Evolutionary conservation across 2,888 invertebrate species (phyloP), one percentile per base, ranked within the genome.

Genomic region (Rosalia funebris): DNA sequence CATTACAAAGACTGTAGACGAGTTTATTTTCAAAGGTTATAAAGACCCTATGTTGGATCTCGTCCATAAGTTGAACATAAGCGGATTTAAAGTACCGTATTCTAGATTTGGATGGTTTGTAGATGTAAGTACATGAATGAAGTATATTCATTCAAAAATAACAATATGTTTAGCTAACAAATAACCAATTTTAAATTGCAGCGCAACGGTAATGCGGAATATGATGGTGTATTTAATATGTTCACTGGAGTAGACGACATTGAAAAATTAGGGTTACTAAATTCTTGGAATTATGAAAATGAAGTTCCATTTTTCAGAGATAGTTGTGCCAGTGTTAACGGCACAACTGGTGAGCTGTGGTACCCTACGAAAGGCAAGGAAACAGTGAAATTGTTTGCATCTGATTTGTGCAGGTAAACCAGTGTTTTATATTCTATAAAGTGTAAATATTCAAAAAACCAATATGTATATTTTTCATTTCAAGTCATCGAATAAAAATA

Each of bases 91-190:
- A 0, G 85, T 93, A 68, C 92, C 92, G 0, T 91, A 85, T 71
- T 88, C 87, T 25, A 90, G 87, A 73, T 95, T 96, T 79, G 96
- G 91, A 7, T 94, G 95, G 92, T 92, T 96, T 77, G 90, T 89
- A 75, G 82, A 81, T 53, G 92, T 92, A 79, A 86, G 88, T 84
- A 65, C 52, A 25, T 25, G 3, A 25, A 9, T 11, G 15, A 20
- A n/a, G 10, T 46, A 25, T n/a, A n/a, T n/a, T n/a, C n/a, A n/a
- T n/a, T n/a, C 17, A n/a, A 9, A 56, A 4, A 14, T 56, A 14
- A 54, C 25, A 25, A 25, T 25, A 25, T 25, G 25, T 25, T 7
- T n/a, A n/a, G n/a, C n/a, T n/a, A n/a, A 5, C 25, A 25, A 25
- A 3, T 25, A 25, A 25, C 7, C 25, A 25, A 7, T 25, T 25